Evolutionary conservation across 2,797 vertebrate genomes (phyloP), one percentile per base, ranked within the genome.

Genomic region (Catharus ustulatus): DNA sequence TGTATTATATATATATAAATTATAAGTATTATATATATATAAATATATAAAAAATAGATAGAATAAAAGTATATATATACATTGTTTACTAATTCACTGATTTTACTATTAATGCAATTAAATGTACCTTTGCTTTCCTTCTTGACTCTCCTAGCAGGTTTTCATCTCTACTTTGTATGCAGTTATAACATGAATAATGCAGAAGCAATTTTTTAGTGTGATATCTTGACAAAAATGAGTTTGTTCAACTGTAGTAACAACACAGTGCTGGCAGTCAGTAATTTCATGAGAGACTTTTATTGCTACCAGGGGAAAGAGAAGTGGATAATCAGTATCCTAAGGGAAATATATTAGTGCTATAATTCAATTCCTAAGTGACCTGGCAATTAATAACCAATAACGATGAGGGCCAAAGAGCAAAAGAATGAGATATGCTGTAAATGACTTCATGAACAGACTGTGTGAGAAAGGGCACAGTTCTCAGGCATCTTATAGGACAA

Each of bases 291-390:
- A 84, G 59, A 20, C 13, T 78, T 94, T 94, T 84, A 91, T 48
- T 84, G 36, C n/a, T 82, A 34, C 63, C 58, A 82, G 74, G 77
- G 69, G 72, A 81, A 86, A 90, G 11, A 93, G 14, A 46, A 88
- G 32, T 55, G 40, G 55, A 69, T 81, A 91, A 90, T 88, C 67
- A 69, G 66, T 72, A 51, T 74, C 77, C 51, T 78, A 66, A 76
- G 63, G 91, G 71, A 91, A 90, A 83, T 82, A 72, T 67, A 68
- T 66, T 40, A 81, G 48, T 5, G 6, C 42, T 69, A 61, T 91
- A 94, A 87, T 81, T 96, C 72, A 84, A 54, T 91, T 86, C 62
- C 59, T 91, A 86, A 93, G 57, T 79, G 73, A 92, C 76, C 78
- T 77, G 38, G 68, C 74, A 90, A 94, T 94, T 91, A 90, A 90